phyloP scores from a whole-genome alignment of 2,888 invertebrate species.

The Acleris laterana region DNA sequence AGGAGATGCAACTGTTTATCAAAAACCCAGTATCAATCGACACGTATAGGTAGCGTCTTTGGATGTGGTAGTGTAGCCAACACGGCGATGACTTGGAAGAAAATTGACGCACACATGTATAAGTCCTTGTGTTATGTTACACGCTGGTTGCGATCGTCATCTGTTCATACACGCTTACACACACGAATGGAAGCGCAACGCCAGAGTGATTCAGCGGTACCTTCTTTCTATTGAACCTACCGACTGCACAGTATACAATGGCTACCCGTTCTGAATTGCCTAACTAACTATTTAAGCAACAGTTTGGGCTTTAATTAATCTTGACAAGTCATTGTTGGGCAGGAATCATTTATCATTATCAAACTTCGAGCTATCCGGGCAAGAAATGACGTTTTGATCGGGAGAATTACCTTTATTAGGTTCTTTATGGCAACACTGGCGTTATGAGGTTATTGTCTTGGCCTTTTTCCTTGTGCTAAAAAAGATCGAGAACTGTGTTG shows the following conservation, averaged over 20 bases:
- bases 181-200: too few relatives aligned
- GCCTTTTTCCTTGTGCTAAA: constrained; percentile 13
- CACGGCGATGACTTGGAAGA: too few relatives aligned
- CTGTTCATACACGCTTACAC: too few relatives aligned
- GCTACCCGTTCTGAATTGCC: constrained; percentile 64
- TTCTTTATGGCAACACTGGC: constrained; percentile 57
- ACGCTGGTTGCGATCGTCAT: too few relatives aligned
- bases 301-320: constrained; percentile 78
- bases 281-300: constrained; percentile 81
- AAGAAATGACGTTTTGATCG: constrained; percentile 61
- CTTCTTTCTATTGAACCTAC: constrained; percentile 22
- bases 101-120: too few relatives aligned
- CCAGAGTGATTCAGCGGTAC: background rate
- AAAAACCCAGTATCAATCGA: constrained; percentile 35
- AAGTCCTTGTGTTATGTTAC: too few relatives aligned
- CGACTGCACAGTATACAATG: constrained; percentile 48
- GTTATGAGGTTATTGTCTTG: constrained; percentile 40
- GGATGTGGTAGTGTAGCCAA: too few relatives aligned
- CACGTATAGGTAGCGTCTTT: background rate
- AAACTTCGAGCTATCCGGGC: constrained; percentile 60
- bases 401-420: constrained; percentile 51
- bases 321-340: constrained; percentile 72
- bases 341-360: constrained; percentile 79
- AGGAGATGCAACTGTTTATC: constrained; percentile 33
- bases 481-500: background rate